These are phyloP conservation scores for Pelagia noctiluca DNA, from an alignment of 30 jellyfish, hydroid and myxozoan genomes.

Conservation along the genomic window DNA sequence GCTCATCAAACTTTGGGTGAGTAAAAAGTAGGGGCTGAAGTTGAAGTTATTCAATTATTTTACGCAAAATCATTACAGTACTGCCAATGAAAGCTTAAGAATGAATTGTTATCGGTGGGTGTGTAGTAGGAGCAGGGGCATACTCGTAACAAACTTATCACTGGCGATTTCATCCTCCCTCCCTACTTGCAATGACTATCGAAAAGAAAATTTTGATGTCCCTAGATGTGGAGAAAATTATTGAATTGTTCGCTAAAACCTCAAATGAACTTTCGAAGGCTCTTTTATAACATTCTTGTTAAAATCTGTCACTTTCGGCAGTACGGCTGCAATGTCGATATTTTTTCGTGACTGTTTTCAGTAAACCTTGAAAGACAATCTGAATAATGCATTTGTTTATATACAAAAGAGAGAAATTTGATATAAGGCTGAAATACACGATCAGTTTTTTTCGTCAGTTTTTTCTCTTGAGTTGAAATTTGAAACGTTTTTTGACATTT, in stretches of 20 bases:
- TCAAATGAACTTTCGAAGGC: conserved; percentile 50
- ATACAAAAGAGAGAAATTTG: conserved; percentile 35
- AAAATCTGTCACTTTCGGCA: conserved; percentile 4
- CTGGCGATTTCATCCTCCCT: too few relatives aligned
- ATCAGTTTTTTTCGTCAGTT: too few relatives aligned
- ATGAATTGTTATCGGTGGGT: too few relatives aligned
- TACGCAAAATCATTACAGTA: not conserved
- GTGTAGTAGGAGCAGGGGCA: too few relatives aligned
- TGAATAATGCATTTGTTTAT: conserved; percentile 4
- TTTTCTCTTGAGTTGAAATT: too few relatives aligned
- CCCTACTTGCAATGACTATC: conserved; percentile 42
- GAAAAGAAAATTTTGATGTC: conserved; percentile 39
- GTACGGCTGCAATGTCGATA: too few relatives aligned
- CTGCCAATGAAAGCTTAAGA: conserved; percentile 5
- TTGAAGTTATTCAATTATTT: not conserved
- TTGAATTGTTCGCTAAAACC: conserved; percentile 58
- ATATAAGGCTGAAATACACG: not conserved
- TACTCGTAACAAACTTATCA: too few relatives aligned
- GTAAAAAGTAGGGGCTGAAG: too few relatives aligned
- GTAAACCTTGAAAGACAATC: conserved; percentile 18
- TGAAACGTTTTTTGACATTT: too few relatives aligned
- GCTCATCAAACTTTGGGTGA: too few relatives aligned
- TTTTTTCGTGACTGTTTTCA: too few relatives aligned
- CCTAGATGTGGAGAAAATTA: conserved; percentile 30
- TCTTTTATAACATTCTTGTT: conserved; percentile 35